Evolutionary conservation across 1,140 invertebrate species (phyloP).

Genomic region (Brachionus plicatilis): DNA sequence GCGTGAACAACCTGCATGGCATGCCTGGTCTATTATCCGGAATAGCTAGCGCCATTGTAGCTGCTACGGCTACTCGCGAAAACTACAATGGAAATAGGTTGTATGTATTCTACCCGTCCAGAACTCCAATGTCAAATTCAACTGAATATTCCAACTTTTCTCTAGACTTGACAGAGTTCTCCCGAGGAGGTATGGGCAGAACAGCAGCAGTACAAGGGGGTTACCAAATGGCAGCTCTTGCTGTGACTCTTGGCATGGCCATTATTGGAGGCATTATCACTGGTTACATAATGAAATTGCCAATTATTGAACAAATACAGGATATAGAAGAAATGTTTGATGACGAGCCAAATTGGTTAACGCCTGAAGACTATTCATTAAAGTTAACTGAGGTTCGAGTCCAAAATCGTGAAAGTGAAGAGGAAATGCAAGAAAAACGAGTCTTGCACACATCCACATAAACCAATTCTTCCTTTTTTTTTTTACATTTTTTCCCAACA

Average conservation of each 20-base stretch:
- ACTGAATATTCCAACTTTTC: conserved; percentile 46
- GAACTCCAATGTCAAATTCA: conserved; percentile 54
- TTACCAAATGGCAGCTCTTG: conserved; percentile 70
- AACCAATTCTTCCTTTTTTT: background rate
- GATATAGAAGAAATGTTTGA: conserved; percentile 38
- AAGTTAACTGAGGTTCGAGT: conserved; percentile 28
- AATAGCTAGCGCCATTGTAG: conserved; percentile 69
- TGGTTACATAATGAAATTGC: conserved; percentile 60
- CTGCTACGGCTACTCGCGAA: conserved; percentile 57
- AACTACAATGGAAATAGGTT: conserved; percentile 46
- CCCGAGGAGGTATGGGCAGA: conserved; percentile 60
- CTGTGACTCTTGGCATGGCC: conserved; percentile 66
- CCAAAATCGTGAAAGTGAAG: background rate
- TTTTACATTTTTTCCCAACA: background rate
- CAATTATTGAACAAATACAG: conserved; percentile 9
- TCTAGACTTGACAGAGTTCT: conserved; percentile 44
- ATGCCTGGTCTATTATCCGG: conserved; percentile 83
- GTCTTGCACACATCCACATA: conserved; percentile 2
- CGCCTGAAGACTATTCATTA: conserved; percentile 34
- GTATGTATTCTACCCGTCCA: conserved; percentile 58
- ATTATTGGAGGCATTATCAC: conserved; percentile 71
- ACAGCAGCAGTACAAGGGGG: conserved; percentile 67
- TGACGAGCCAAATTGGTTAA: conserved; percentile 37
- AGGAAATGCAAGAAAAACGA: conserved; percentile 34
- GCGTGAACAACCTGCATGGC: conserved; percentile 89